phyloP scores from a whole-genome alignment of 2,797 vertebrate species.

The Cossypha polioptera region DNA sequence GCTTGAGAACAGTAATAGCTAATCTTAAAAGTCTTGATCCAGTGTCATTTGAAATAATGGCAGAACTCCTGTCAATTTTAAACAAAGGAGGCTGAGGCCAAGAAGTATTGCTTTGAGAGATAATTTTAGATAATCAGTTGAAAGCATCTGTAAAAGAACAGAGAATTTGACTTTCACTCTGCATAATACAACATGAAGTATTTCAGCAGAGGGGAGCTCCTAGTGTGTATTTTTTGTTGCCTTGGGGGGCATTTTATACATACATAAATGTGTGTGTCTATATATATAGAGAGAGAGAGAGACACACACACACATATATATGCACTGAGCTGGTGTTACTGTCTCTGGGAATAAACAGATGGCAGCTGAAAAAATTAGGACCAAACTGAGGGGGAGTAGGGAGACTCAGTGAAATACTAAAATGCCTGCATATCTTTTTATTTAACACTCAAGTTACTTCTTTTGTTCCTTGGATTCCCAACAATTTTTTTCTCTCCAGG shows the following conservation, averaged over 20 bases:
- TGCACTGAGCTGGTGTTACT: neutral
- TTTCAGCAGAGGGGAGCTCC: neutral
- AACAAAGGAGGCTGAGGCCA: neutral
- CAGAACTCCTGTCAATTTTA: slow-evolving; percentile 26
- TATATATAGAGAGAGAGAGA: too few species aligned
- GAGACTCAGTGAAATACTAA: neutral
- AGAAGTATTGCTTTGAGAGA: neutral
- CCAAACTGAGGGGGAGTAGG: neutral
- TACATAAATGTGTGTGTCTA: neutral
- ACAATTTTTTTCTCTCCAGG: neutral
- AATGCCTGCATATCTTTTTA: neutral
- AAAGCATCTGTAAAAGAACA: slow-evolving; percentile 1
- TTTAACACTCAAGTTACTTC: neutral
- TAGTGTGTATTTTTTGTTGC: neutral
- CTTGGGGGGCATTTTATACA: neutral
- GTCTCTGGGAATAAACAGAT: neutral
- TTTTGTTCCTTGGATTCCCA: neutral
- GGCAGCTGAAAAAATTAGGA: neutral
- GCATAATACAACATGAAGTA: fast-evolving
- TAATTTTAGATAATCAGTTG: neutral
- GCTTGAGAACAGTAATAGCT: slow-evolving; percentile 19
- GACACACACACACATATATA: fast-evolving
- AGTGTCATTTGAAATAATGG: slow-evolving; percentile 32
- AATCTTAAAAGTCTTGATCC: slow-evolving; percentile 20
- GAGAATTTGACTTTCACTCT: neutral